Conservation (phyloP, 1,140 invertebrate species). For the Campoletis sonorensis region DNA sequence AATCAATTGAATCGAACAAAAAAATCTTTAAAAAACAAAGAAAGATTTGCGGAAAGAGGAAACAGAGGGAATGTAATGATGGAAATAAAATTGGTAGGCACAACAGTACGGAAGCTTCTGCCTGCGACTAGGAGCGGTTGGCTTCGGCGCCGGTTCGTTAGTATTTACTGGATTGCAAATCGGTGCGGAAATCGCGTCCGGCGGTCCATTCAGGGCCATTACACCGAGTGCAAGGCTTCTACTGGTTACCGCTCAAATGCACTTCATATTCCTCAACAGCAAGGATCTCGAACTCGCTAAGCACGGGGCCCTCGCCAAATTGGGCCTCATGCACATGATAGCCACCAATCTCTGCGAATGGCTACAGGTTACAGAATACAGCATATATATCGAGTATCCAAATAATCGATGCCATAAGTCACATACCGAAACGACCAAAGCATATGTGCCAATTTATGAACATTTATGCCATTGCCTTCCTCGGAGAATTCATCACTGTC, state of each 20-base stretch:
- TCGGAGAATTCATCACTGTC: background rate
- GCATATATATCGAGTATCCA: background rate
- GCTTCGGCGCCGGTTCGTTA: conserved; percentile 83
- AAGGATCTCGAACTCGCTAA: conserved; percentile 80
- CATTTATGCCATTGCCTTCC: too few relatives aligned
- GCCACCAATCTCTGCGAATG: conserved; percentile 90
- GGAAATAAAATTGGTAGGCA: conserved; percentile 69
- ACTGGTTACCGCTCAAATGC: conserved; percentile 82
- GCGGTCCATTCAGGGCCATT: conserved; percentile 76
- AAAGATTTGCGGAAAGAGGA: conserved; percentile 56
- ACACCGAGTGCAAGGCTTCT: conserved; percentile 78
- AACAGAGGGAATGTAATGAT: conserved; percentile 20
- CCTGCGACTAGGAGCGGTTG: conserved; percentile 87
- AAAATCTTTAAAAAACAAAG: too few relatives aligned
- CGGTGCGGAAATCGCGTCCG: conserved; percentile 78
- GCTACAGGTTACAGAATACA: conserved; percentile 80
- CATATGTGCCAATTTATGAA: background rate
- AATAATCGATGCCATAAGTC: conserved; percentile 16
- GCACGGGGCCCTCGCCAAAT: conserved; percentile 82
- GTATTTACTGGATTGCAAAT: conserved; percentile 83
- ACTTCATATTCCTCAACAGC: conserved; percentile 82
- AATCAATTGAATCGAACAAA: conserved; percentile 43
- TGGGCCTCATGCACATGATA: conserved; percentile 90
- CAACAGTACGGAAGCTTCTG: conserved; percentile 87
- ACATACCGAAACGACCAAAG: background rate